Evolutionary conservation across 2,888 invertebrate genomes (phyloP), one percentile per base, ranked within the genome.

Genomic region (Anoncus sp.): DNA sequence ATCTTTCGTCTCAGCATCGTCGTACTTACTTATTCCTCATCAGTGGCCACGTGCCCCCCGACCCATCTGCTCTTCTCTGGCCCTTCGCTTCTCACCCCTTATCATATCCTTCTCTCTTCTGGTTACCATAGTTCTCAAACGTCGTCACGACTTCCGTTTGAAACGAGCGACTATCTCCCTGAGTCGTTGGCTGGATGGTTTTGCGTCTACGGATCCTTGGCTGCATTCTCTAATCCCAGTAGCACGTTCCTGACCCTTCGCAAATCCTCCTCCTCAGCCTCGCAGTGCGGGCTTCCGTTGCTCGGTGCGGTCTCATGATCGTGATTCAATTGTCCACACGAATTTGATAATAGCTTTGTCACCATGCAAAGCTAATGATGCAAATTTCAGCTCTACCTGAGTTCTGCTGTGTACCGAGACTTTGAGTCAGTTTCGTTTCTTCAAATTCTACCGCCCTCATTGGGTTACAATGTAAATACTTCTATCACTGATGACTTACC

Each of bases 271-370:
- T 60, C 31, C 7, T 47, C 72, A 45, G 69, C 57, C 20, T 43
- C 40, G 55, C 27, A n/a, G 57, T n/a, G n/a, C n/a, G n/a, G n/a
- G n/a, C n/a, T n/a, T n/a, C 45, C 55, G 31, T 40, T 59, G 12
- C 51, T 69, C 71, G 59, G 20, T 49, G 31, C 77, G 31, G 31
- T 7, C 67, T 65, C 49, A 60, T 69, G 22, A 74, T 20, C 69
- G 70, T 66, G 79, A 65, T 76, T 77, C 84, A 83, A 86, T 87
- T 85, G 85, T 85, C 85, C 81, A 86, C 27, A 84, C 81, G 83
- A 87, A 86, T 85, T 85, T 85, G 84, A 84, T 86, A 86, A 85
- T 86, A 81, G 86, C 82, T 84, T 84, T 82, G 80, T 79, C 71
- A 27, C 75, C 70, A 85, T 86, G 85, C 83, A 85, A 86, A 86